These are phyloP conservation scores for Acanthurus lineatus DNA, from an alignment of 2,797 vertebrate genomes.

Conservation along the genomic window DNA sequence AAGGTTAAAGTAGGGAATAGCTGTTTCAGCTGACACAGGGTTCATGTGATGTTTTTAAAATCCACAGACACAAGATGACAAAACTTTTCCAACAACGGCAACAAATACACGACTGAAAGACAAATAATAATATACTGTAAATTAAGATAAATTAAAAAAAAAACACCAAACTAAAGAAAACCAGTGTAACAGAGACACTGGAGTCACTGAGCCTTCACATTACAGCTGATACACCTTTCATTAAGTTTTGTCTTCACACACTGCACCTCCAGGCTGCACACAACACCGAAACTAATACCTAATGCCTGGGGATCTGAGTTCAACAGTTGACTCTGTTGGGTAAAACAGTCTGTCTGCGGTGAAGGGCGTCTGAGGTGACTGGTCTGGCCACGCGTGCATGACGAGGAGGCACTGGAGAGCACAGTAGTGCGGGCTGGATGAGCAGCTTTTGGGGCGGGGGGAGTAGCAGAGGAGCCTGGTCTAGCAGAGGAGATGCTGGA, in stretches of 20 bases:
- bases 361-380: slow-evolving; percentile 75
- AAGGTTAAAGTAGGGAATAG: not conserved
- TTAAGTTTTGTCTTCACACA: slow-evolving; percentile 35
- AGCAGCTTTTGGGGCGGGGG: slow-evolving; percentile 62
- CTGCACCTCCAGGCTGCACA: slow-evolving; percentile 42
- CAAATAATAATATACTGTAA: not conserved
- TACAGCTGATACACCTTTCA: slow-evolving; percentile 30
- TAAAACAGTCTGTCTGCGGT: slow-evolving; percentile 68
- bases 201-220: slow-evolving; percentile 25
- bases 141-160: not conserved
- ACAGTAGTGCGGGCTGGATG: slow-evolving; percentile 64
- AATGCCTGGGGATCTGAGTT: slow-evolving; percentile 67
- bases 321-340: slow-evolving; percentile 62
- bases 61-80: not conserved
- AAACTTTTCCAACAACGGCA: not conserved
- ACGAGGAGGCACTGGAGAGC: slow-evolving; percentile 75
- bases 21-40: not conserved
- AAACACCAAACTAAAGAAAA: slow-evolving; percentile 13
- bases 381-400: slow-evolving; percentile 72
- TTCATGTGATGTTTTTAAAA: not conserved
- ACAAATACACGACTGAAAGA: slow-evolving; percentile 11
- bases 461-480: slow-evolving; percentile 71
- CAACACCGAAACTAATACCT: slow-evolving; percentile 71
- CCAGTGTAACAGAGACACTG: not conserved
- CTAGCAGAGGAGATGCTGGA: slow-evolving; percentile 84